Conservation (phyloP, 35 echinoderm and acorn worm species). For the Strongylocentrotus purpuratus region DNA sequence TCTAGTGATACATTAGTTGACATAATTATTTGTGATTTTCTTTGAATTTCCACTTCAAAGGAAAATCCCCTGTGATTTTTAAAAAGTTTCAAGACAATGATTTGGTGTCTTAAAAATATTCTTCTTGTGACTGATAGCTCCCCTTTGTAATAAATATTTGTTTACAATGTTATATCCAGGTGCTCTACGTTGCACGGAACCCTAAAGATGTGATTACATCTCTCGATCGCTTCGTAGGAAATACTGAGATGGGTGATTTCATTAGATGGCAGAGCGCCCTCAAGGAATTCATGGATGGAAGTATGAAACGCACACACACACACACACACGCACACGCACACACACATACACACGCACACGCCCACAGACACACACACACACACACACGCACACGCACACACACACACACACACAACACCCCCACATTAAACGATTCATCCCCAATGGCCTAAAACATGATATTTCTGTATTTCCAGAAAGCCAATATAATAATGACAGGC, state of each 20-base stretch:
- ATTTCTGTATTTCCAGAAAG: no score
- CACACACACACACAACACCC: no score
- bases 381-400: no score
- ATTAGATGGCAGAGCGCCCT: conserved; percentile 37
- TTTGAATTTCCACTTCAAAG: no score
- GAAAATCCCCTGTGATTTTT: background rate
- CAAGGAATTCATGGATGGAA: conserved; percentile 47
- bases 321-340: no score
- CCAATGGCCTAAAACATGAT: no score
- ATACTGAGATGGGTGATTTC: conserved; percentile 40
- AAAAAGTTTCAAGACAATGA: background rate
- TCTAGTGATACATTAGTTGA: no score
- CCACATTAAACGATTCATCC: no score
- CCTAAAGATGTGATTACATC: conserved; percentile 41
- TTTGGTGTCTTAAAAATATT: background rate
- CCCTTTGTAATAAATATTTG: background rate
- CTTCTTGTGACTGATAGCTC: background rate
- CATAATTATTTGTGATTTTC: no score
- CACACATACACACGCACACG: no score
- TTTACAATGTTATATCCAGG: background rate
- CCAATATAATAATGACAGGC: no score
- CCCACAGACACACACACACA: no score
- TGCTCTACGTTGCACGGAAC: conserved; percentile 40
- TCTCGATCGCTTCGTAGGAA: conserved; percentile 34
- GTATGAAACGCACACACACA: background rate